phyloP scores from a whole-genome alignment of 2,888 invertebrate genomes.

The Laothoe populi region DNA sequence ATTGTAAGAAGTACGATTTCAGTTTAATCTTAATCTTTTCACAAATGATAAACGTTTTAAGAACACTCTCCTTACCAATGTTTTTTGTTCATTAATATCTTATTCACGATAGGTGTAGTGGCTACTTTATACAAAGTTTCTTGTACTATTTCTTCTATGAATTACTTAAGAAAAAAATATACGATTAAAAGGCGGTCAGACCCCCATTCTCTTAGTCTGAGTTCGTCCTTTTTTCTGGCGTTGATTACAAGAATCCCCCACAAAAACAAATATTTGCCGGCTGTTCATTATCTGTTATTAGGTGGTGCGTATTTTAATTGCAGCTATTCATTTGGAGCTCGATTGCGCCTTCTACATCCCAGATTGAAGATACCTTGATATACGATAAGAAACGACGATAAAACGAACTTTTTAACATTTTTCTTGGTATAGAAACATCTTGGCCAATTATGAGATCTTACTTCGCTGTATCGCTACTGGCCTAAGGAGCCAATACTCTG shows the following conservation, averaged over 20 bases:
- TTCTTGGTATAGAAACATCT: too few species aligned
- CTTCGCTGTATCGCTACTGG: too few species aligned
- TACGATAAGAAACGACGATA: too few species aligned
- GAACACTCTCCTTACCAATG: too few species aligned
- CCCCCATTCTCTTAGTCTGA: conserved; percentile 19
- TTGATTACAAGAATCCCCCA: conserved; percentile 71
- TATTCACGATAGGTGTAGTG: background rate
- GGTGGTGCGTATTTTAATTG: conserved; percentile 69
- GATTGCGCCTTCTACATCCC: conserved; percentile 11
- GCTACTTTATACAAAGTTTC: background rate
- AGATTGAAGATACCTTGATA: background rate
- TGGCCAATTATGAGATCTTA: too few species aligned
- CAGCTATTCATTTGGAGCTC: conserved; percentile 40
- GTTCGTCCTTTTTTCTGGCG: conserved; percentile 47
- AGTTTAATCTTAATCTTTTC: background rate
- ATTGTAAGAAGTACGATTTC: background rate
- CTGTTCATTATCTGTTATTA: conserved; percentile 81
- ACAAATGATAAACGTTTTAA: background rate
- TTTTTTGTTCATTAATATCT: too few species aligned
- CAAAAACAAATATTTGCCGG: conserved; percentile 82
- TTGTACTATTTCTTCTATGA: too few species aligned
- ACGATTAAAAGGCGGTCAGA: background rate
- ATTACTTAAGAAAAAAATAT: too few species aligned
- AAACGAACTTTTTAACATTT: too few species aligned
- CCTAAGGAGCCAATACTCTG: too few species aligned